Evolutionary conservation across 2,113 vertebrate genomes (phyloP).

Genomic region (Pangasianodon gigas): DNA sequence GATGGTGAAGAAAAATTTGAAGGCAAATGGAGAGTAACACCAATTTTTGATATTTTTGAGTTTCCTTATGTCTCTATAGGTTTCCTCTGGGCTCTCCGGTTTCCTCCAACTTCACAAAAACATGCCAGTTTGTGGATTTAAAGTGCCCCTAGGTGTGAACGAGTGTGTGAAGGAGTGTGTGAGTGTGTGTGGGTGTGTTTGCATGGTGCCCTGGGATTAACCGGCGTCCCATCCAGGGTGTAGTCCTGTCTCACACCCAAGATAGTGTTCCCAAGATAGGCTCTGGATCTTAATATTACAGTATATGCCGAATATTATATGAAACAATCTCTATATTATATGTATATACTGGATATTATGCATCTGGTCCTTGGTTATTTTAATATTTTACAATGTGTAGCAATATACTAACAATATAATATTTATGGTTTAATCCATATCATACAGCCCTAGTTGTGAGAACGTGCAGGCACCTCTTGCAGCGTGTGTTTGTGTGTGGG

Average conservation of each 20-base stretch:
- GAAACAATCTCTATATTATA: background rate
- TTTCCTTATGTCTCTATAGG: background rate
- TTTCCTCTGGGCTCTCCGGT: background rate
- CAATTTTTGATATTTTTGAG: background rate
- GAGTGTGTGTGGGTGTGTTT: background rate
- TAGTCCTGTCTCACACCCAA: background rate
- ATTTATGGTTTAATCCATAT: background rate
- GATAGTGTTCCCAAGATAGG: background rate
- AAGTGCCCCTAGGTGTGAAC: background rate
- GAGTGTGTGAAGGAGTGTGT: background rate
- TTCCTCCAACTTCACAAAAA: background rate
- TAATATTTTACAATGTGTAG: background rate
- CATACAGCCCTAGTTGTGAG: background rate
- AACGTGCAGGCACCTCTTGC: background rate
- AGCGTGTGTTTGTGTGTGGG: background rate
- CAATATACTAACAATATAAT: background rate
- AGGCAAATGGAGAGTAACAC: too few species aligned
- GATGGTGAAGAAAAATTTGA: background rate
- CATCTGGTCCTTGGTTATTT: background rate
- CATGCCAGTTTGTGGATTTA: background rate
- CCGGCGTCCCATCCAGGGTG: background rate
- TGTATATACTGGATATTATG: background rate
- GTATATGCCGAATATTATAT: too few species aligned
- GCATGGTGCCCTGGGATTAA: background rate
- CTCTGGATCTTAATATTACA: background rate